Percentiles rank a stretch among this genome's conserved stretches.
phyloP scores from a whole-genome alignment of 23 tunicate species.

The Halocynthia aurantium region DNA sequence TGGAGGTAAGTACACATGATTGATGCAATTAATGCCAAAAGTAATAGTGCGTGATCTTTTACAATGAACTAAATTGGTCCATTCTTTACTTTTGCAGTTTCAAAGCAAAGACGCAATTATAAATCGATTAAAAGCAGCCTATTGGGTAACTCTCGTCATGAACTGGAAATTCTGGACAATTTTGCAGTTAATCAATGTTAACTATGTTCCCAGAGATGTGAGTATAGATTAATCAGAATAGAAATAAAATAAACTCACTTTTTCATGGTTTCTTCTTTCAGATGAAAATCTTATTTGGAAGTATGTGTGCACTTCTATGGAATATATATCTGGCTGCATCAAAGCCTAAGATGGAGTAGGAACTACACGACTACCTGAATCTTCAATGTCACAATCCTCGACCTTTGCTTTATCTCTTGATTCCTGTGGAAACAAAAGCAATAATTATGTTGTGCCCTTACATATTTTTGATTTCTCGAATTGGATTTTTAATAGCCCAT shows the following conservation, averaged over 20 bases:
- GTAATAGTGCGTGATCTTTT: no score
- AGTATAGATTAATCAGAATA: not conserved
- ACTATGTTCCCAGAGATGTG: constrained; percentile 31
- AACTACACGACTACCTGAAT: no score
- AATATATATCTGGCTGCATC: constrained; percentile 18
- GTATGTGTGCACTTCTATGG: constrained; percentile 32
- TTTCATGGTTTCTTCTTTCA: not conserved
- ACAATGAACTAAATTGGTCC: not conserved
- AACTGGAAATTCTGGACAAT: constrained; percentile 40
- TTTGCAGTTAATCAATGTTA: constrained; percentile 23
- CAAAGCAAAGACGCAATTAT: constrained; percentile 10
- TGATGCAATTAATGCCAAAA: not conserved
- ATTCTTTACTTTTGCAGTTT: not conserved
- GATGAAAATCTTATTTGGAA: constrained; percentile 27
- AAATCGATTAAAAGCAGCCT: constrained; percentile 14
- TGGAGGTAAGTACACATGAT: constrained; percentile 9
- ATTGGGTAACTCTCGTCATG: constrained; percentile 31
- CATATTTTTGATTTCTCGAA: no score
- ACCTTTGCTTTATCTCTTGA: no score
- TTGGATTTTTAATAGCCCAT: no score
- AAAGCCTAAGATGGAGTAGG: constrained; percentile 7
- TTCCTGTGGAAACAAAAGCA: no score
- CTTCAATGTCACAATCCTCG: no score
- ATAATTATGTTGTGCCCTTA: no score
- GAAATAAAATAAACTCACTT: no score